Conservation (phyloP, 1,140 invertebrate species). For the Berghia stephanieae region DNA sequence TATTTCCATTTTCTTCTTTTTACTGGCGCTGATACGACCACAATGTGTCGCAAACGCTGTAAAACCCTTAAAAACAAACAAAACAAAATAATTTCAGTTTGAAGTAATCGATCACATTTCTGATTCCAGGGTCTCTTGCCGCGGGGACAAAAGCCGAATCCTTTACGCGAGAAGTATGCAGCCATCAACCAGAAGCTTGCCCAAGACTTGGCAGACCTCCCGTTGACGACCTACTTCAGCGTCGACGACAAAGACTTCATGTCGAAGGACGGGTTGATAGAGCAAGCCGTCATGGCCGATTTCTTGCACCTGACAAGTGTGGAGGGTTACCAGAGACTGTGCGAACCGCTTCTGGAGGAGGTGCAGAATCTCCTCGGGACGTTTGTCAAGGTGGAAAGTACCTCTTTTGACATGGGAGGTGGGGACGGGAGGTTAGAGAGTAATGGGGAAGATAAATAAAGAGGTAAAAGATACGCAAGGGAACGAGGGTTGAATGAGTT, state of each 20-base stretch:
- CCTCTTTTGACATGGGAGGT: slow-evolving; percentile 49
- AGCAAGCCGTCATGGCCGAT: slow-evolving; percentile 88
- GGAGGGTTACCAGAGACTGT: slow-evolving; percentile 77
- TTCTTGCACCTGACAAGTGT: slow-evolving; percentile 85
- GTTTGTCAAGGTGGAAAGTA: slow-evolving; percentile 60
- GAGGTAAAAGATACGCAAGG: too few relatives aligned
- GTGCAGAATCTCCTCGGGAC: slow-evolving; percentile 60
- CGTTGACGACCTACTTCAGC: slow-evolving; percentile 71
- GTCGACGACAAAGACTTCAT: slow-evolving; percentile 77
- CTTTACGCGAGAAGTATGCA: slow-evolving; percentile 77
- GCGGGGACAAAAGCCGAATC: slow-evolving; percentile 83
- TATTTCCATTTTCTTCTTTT: too few relatives aligned
- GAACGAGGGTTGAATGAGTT: too few relatives aligned
- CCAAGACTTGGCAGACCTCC: slow-evolving; percentile 71
- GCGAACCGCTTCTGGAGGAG: slow-evolving; percentile 63
- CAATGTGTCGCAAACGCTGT: too few relatives aligned
- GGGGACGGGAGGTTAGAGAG: too few relatives aligned
- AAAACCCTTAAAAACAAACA: too few relatives aligned
- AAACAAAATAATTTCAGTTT: too few relatives aligned
- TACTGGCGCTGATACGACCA: too few relatives aligned
- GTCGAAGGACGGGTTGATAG: slow-evolving; percentile 81
- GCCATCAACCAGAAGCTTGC: slow-evolving; percentile 79
- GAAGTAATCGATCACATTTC: neutral
- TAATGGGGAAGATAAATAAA: too few relatives aligned
- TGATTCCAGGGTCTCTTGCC: slow-evolving; percentile 82